phyloP scores from a whole-genome alignment of 2,797 vertebrate species.

The Lagorchestes hirsutus region DNA sequence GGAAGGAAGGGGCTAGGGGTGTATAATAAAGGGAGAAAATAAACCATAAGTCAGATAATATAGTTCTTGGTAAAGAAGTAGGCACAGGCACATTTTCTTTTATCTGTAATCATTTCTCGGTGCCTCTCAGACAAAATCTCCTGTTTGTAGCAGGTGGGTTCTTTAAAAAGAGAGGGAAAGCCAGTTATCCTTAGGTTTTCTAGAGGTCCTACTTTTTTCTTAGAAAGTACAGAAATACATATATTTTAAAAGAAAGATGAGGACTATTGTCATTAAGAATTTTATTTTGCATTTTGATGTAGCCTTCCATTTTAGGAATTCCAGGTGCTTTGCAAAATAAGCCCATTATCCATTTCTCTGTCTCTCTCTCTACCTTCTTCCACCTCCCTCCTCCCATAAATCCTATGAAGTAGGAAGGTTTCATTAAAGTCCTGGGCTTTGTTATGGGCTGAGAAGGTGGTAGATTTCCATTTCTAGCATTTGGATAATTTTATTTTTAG shows the following conservation, averaged over 20 bases:
- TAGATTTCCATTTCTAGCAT: slow-evolving; percentile 3
- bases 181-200: slow-evolving; percentile 30
- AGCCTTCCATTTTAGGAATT: slow-evolving; percentile 1
- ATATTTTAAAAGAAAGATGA: background rate
- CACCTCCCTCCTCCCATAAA: background rate
- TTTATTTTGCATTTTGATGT: slow-evolving; percentile 4
- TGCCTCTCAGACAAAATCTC: slow-evolving; percentile 62
- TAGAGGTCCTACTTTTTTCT: slow-evolving; percentile 1
- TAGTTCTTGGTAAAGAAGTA: background rate
- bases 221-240: slow-evolving; percentile 24
- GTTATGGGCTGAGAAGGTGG: background rate
- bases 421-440: slow-evolving; percentile 7
- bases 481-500: slow-evolving; percentile 44
- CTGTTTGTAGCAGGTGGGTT: slow-evolving; percentile 37
- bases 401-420: background rate
- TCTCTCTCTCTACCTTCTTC: background rate
- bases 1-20: background rate
- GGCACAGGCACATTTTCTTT: background rate
- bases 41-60: background rate
- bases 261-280: background rate
- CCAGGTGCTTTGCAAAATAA: background rate
- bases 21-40: background rate
- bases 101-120: slow-evolving; percentile 27
- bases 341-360: background rate
- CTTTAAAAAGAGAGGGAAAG: slow-evolving; percentile 16